Evolutionary conservation across 2,113 vertebrate species (phyloP).

Genomic region (Lepisosteus osseus): DNA sequence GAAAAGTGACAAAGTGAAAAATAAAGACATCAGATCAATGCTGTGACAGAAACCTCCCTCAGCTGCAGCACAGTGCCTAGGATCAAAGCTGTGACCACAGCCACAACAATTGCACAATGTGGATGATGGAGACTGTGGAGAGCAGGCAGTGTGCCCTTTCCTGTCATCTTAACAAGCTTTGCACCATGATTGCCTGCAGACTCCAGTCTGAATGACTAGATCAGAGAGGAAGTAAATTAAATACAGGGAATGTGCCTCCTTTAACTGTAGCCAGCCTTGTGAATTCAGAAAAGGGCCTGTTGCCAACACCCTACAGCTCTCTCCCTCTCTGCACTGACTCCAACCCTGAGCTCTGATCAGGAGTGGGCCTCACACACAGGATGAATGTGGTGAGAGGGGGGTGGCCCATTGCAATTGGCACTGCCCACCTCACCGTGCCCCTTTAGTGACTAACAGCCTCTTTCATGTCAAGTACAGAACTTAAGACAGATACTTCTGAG

Average conservation of each 20-base stretch:
- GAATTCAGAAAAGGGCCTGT: slow-evolving; percentile 18
- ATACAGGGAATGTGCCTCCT: slow-evolving; percentile 39
- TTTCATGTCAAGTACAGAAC: no score
- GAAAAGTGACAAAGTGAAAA: no score
- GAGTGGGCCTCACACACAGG: slow-evolving; percentile 44
- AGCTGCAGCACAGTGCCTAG: no score
- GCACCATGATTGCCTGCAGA: slow-evolving; percentile 46
- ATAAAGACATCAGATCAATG: no score
- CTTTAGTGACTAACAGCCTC: no score
- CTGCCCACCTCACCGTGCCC: background rate
- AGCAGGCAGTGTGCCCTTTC: slow-evolving; percentile 33
- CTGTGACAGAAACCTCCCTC: no score
- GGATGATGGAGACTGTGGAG: slow-evolving; percentile 5
- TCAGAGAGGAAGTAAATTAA: slow-evolving; percentile 54
- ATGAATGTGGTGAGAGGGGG: slow-evolving; percentile 41
- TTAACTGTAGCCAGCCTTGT: slow-evolving; percentile 52
- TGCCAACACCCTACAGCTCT: slow-evolving; percentile 35
- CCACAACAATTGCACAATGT: background rate
- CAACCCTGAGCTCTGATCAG: slow-evolving; percentile 41
- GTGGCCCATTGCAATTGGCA: slow-evolving; percentile 34
- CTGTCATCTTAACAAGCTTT: background rate
- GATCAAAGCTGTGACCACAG: no score
- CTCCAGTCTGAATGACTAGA: slow-evolving; percentile 39
- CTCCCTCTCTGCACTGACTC: slow-evolving; percentile 21
- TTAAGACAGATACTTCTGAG: no score